phyloP scores from a whole-genome alignment of 2,113 vertebrate genomes.

The Poeciliopsis retropinna region DNA sequence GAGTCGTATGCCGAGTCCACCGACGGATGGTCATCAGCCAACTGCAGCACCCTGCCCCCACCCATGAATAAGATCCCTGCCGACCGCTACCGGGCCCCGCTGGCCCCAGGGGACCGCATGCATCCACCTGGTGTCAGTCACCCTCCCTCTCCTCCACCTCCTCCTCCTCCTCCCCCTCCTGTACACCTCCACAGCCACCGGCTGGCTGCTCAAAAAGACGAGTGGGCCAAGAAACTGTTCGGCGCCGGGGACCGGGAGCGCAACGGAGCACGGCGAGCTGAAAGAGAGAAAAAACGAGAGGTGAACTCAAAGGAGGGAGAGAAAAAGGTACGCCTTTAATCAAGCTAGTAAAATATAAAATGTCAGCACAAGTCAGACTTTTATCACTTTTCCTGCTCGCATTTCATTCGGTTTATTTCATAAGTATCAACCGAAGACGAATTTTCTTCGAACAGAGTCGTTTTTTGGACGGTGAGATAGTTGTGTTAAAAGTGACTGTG shows the following conservation, averaged over 20 bases:
- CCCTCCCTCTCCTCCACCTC: slow-evolving; percentile 59
- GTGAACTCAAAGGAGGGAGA: slow-evolving; percentile 85
- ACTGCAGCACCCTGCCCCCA: slow-evolving; percentile 95
- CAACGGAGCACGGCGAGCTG: slow-evolving; percentile 37
- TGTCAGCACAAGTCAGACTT: background rate
- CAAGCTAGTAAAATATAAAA: background rate
- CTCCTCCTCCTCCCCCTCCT: slow-evolving; percentile 44
- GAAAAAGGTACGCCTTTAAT: slow-evolving; percentile 85
- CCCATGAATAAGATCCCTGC: slow-evolving; percentile 98
- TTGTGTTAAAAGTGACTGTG: slow-evolving; percentile 74
- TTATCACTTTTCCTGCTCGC: background rate
- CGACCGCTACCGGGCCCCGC: slow-evolving; percentile 91
- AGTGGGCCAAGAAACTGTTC: slow-evolving; percentile 92
- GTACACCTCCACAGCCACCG: slow-evolving; percentile 69
- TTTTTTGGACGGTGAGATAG: slow-evolving; percentile 40
- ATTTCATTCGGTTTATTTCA: background rate
- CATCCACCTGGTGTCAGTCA: slow-evolving; percentile 60
- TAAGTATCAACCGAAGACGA: background rate
- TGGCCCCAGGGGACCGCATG: slow-evolving; percentile 80
- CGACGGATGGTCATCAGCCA: slow-evolving; percentile 95
- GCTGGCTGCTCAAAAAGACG: slow-evolving; percentile 83
- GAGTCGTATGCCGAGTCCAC: slow-evolving; percentile 98
- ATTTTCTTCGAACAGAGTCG: slow-evolving; percentile 9
- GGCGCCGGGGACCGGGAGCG: slow-evolving; percentile 64
- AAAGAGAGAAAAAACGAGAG: slow-evolving; percentile 79